phyloP scores from a whole-genome alignment of 2,888 invertebrate genomes.

The Acrobasis repandana region DNA sequence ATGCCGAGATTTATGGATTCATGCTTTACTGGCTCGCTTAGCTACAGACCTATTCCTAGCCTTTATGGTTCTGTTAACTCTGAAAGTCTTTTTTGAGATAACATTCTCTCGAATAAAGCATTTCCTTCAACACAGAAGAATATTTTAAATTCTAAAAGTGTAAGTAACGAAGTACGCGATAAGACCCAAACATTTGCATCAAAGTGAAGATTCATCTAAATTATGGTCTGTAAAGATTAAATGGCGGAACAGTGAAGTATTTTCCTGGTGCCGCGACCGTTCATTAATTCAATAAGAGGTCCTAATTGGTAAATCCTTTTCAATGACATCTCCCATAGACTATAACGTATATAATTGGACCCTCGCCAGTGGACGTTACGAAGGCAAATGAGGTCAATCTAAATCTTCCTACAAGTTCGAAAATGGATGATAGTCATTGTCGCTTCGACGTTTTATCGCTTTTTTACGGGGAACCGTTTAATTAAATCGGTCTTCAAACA shows the following conservation, averaged over 20 bases:
- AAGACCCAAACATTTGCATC: slow-evolving; percentile 38
- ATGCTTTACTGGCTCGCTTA: slow-evolving; percentile 43
- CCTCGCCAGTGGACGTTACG: slow-evolving; percentile 58
- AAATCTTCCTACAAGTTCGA: slow-evolving; percentile 43
- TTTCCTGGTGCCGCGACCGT: slow-evolving; percentile 54
- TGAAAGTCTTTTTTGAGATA: not conserved
- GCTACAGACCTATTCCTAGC: not conserved
- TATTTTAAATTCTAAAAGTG: not conserved
- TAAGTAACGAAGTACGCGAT: slow-evolving; percentile 34
- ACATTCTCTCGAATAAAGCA: not conserved
- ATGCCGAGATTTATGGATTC: slow-evolving; percentile 59
- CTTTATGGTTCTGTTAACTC: not conserved
- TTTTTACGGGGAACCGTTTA: slow-evolving; percentile 21
- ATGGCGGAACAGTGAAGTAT: slow-evolving; percentile 53
- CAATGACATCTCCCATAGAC: slow-evolving; percentile 54
- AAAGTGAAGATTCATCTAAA: slow-evolving; percentile 40
- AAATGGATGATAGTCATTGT: slow-evolving; percentile 34
- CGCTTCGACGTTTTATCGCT: slow-evolving; percentile 34
- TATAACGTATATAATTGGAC: slow-evolving; percentile 65
- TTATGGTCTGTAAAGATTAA: slow-evolving; percentile 46
- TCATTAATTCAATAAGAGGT: slow-evolving; percentile 64
- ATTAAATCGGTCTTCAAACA: slow-evolving; percentile 1
- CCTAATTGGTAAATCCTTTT: slow-evolving; percentile 69
- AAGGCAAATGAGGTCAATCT: slow-evolving; percentile 53
- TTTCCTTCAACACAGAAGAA: not conserved